Evolutionary conservation across 2,797 vertebrate genomes (phyloP), one percentile per base, ranked within the genome.

Genomic region (Apodemus agrarius): DNA sequence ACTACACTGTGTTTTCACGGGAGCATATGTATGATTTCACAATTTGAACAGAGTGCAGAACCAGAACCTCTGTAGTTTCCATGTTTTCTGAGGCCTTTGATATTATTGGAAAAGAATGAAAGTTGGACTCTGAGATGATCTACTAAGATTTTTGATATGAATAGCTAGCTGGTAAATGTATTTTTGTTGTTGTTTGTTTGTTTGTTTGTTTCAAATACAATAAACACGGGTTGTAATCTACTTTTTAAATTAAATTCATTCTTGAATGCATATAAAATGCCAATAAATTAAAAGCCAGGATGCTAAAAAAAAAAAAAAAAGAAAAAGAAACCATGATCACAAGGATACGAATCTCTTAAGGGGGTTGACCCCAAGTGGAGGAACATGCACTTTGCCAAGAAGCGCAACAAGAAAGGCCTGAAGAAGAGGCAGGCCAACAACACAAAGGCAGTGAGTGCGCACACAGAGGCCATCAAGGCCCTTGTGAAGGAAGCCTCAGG

Each of bases 281-380:
- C 54, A 89, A 52, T 17, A 94, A 80, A 57, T 91, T 65, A 90
- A 83, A 90, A 90, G 34, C 31, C n/a, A 54, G 6, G 9, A 83
- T 79, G 29, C 8, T 88, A 92, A 96, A 94, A 19, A 90, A 40
- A 78, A n/a, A n/a, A n/a, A n/a, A n/a, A n/a, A n/a, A n/a, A n/a
- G n/a, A n/a, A n/a, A n/a, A n/a, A n/a, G n/a, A n/a, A n/a, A n/a
- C n/a, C n/a, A n/a, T n/a, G n/a, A n/a, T n/a, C n/a, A n/a, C n/a
- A n/a, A n/a, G n/a, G n/a, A n/a, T n/a, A n/a, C n/a, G n/a, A n/a
- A n/a, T n/a, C n/a, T n/a, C n/a, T n/a, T n/a, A n/a, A n/a, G n/a
- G n/a, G n/a, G 43, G 43, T 43, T 43, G 43, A 43, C 43, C 43
- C 43, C 43, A 43, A 43, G 43, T 43, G 3, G 43, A 43, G 43